Conservation (phyloP, 2,888 invertebrate genomes). For the Lutraria lutraria region DNA sequence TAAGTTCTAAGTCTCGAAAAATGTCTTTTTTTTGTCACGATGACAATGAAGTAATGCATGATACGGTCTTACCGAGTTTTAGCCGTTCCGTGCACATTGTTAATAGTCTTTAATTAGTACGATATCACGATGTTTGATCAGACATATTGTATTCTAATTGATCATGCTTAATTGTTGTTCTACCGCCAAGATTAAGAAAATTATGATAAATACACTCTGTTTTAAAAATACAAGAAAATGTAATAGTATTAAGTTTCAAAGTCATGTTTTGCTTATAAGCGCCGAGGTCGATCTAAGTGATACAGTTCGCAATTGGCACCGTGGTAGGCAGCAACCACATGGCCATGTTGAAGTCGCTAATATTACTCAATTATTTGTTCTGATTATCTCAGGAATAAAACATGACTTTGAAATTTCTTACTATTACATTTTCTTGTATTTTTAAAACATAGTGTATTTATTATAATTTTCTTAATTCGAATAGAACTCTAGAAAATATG, state of each 20-base stretch:
- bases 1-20: not conserved
- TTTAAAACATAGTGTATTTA: not conserved
- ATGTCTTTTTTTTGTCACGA: not conserved
- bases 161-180: not conserved
- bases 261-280: no score
- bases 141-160: not conserved
- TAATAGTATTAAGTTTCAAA: no score
- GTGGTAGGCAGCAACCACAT: not conserved
- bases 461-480: constrained; percentile 8
- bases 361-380: no score
- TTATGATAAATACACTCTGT: not conserved
- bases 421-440: no score
- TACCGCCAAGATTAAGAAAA: constrained; percentile 1
- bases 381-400: no score
- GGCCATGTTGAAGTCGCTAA: not conserved
- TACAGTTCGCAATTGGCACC: not conserved
- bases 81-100: not conserved
- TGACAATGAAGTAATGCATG: not conserved
- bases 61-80: not conserved
- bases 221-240: not conserved
- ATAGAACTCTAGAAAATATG: no score
- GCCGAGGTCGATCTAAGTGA: not conserved
- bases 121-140: not conserved
- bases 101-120: not conserved
- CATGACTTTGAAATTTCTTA: no score